Evolutionary conservation across 2,797 vertebrate species (phyloP).

Genomic region (Fringilla coelebs): DNA sequence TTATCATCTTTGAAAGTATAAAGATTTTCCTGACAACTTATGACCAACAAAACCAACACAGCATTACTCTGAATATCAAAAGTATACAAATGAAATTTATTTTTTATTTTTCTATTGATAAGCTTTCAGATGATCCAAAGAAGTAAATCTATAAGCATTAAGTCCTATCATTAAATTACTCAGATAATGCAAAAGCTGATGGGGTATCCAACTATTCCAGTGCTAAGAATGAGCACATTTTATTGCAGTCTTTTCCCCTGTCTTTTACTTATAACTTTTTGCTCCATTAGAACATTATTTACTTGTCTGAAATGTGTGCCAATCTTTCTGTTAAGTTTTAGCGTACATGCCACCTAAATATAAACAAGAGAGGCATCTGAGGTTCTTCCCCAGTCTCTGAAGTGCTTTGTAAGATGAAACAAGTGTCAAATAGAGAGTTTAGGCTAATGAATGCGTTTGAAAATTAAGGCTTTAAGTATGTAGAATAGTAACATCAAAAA

Average conservation of each 20-base stretch:
- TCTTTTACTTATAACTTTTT: background rate
- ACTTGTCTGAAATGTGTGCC: background rate
- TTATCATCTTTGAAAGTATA: background rate
- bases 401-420: background rate
- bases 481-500: background rate
- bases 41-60: background rate
- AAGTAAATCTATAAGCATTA: background rate
- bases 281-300: background rate
- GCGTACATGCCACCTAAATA: background rate
- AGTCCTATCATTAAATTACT: background rate
- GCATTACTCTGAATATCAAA: background rate
- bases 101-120: background rate
- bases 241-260: background rate
- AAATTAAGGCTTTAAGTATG: background rate
- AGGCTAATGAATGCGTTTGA: background rate
- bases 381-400: background rate
- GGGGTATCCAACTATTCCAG: background rate
- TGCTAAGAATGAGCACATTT: background rate
- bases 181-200: background rate
- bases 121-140: background rate
- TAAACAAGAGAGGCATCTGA: background rate
- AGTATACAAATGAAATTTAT: background rate
- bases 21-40: background rate
- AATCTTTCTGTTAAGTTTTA: background rate
- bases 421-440: background rate